phyloP scores from a whole-genome alignment of 2,888 invertebrate species.

The Synergus umbraculus region DNA sequence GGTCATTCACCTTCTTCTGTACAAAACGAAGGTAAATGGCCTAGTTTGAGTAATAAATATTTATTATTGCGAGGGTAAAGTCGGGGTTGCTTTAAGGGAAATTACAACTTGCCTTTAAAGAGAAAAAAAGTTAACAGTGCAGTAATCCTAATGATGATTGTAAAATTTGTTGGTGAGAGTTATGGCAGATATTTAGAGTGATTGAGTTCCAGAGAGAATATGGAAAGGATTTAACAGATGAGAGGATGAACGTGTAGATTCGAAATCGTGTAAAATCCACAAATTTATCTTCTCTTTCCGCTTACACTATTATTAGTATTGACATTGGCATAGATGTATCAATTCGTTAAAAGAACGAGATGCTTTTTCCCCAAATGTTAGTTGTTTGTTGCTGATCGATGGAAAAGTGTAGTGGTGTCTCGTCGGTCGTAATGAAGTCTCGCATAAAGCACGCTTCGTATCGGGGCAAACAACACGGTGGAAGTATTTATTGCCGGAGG shows the following conservation, averaged over 20 bases:
- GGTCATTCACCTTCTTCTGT: too few species aligned
- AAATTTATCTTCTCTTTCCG: slow-evolving; percentile 1
- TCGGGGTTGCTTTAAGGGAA: too few species aligned
- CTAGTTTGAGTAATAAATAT: too few species aligned
- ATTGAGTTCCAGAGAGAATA: background rate
- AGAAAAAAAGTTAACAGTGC: too few species aligned
- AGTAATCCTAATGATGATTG: background rate
- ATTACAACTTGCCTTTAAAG: too few species aligned
- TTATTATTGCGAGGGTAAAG: too few species aligned
- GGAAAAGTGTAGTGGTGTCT: slow-evolving; percentile 20
- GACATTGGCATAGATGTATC: background rate
- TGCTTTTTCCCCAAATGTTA: slow-evolving; percentile 14
- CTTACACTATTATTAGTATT: background rate
- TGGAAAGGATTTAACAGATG: slow-evolving; percentile 13
- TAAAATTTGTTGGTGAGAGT: background rate
- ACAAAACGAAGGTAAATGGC: too few species aligned
- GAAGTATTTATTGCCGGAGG: slow-evolving; percentile 68
- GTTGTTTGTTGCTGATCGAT: slow-evolving; percentile 9
- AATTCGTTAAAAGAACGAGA: slow-evolving; percentile 1
- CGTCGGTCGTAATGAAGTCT: slow-evolving; percentile 35
- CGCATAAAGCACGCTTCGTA: slow-evolving; percentile 44
- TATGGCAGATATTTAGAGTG: background rate
- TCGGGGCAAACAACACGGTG: slow-evolving; percentile 64
- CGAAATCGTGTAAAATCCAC: background rate
- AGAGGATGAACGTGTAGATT: slow-evolving; percentile 10